Conservation (phyloP, 1,140 invertebrate genomes). For the Uloborus diversus region DNA sequence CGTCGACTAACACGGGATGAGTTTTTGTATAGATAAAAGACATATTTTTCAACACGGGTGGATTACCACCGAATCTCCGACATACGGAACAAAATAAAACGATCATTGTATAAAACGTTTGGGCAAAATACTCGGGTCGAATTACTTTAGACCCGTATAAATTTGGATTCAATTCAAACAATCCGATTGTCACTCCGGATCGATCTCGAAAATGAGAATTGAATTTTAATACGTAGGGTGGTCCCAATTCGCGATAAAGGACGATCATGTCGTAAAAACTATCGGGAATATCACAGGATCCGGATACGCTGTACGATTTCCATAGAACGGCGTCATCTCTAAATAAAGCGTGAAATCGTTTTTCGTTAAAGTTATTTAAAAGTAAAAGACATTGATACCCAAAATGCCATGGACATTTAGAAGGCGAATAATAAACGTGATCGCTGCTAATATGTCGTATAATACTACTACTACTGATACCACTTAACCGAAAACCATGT, state of each 20-base stretch:
- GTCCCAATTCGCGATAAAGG: not conserved
- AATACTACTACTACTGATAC: not conserved
- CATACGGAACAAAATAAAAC: not conserved
- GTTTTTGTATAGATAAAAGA: slow-evolving; percentile 23
- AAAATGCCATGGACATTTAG: no score
- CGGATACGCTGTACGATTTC: not conserved
- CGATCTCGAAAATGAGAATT: not conserved
- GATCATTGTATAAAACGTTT: slow-evolving; percentile 20
- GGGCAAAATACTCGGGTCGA: slow-evolving; percentile 8
- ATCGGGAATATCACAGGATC: not conserved
- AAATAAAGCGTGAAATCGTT: not conserved
- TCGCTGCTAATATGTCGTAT: not conserved
- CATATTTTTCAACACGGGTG: not conserved
- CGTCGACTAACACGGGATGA: slow-evolving; percentile 19
- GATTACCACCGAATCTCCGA: not conserved
- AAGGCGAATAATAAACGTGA: slow-evolving; percentile 1
- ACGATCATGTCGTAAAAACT: slow-evolving; percentile 27
- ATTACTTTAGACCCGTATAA: slow-evolving; percentile 8
- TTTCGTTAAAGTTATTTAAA: not conserved
- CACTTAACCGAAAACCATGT: not conserved
- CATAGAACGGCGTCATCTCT: not conserved
- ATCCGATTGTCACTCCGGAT: not conserved
- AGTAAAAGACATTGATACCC: not conserved
- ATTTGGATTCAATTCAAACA: slow-evolving; percentile 3
- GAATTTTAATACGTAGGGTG: slow-evolving; percentile 4